phyloP scores from a whole-genome alignment of 1,140 invertebrate genomes.

The Trachymyrmex septentrionalis region DNA sequence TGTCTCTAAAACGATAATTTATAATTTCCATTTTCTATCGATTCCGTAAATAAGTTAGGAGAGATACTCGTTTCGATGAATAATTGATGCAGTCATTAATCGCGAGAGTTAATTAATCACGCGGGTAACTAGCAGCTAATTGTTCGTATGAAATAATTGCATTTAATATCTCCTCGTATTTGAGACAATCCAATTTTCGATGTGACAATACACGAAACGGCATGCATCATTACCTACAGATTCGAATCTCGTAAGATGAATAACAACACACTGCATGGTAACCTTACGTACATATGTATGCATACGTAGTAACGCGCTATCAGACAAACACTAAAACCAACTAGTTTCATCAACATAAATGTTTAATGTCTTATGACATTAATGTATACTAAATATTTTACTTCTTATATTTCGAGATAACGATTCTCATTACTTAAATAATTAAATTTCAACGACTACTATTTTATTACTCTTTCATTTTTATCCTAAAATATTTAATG shows the following conservation, averaged over 20 bases:
- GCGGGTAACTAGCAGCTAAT: neutral
- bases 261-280: neutral
- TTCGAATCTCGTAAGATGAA: neutral
- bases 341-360: neutral
- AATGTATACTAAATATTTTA: neutral
- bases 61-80: neutral
- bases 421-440: neutral
- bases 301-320: neutral
- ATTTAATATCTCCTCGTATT: neutral
- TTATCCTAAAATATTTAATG: neutral
- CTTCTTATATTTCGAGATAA: neutral
- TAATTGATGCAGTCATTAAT: neutral
- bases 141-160: conserved; percentile 7
- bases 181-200: neutral
- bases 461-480: neutral
- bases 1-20: neutral
- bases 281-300: neutral
- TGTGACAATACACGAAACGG: neutral
- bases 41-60: conserved; percentile 3
- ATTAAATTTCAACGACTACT: neutral
- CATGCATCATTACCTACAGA: neutral
- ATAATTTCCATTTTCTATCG: neutral
- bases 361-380: neutral
- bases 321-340: neutral
- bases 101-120: conserved; percentile 3